Base-by-base conservation (phyloP, 2,888 invertebrate species). In the Polyploca ridens region DNA sequence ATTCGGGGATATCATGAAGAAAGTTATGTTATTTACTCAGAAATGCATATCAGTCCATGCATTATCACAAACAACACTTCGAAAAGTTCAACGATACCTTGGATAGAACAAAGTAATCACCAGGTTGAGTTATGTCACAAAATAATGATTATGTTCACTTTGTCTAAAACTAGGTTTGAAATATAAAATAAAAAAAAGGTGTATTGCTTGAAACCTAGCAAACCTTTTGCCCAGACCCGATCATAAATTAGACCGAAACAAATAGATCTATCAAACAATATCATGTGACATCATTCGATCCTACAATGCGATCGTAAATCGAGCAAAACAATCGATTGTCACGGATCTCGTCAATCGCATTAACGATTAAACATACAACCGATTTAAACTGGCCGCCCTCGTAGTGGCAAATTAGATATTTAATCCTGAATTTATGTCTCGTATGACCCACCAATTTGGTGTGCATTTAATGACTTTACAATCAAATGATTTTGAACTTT, bases 291-390 rank as follows among this genome's bases (percentile, higher is more conserved):
- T 75, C 71, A 72, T 61, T 61, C 58, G 64, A 27, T 16, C 67
- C 63, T 74, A 74, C 71, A 72, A 71, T 76, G 71, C 66, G 63
- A 67, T 64, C 66, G 69, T 78, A 69, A 75, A 75, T 78, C 68
- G 66, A 63, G 64, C 67, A 62, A 66, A 71, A 74, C 76, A 75
- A 75, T 75, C 74, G 73, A 75, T 73, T 77, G 73, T 76, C 75
- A 70, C 68, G 68, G 69, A 69, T 77, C 70, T 68, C 69, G 72
- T 72, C 61, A 54, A 10, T 61, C 61, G 35, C 35, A 16, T 41
- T 41, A 41, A 27, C 61, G 41, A 44, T 41, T 13, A 61, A 41
- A 61, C 27, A 27, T 27, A 41, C 66, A 72, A 75, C 72, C 69
- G 67, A 71, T 67, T 46, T 5, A 46, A 46, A 70, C 66, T 66